Evolutionary conservation across 1,140 invertebrate genomes (phyloP).

Genomic region (Calliphora vicina): DNA sequence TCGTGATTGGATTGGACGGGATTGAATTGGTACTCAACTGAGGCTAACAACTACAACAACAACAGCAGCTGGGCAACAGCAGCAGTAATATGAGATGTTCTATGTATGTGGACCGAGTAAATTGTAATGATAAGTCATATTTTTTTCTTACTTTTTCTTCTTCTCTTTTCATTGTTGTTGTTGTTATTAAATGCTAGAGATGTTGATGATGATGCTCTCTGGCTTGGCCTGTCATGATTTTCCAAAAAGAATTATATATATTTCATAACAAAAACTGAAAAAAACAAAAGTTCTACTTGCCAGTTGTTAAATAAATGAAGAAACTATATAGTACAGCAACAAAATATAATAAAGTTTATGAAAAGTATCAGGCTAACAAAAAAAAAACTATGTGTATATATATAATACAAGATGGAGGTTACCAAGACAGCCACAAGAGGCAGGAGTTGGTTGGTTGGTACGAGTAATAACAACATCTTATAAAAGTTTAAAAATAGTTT

Average conservation of each 20-base stretch:
- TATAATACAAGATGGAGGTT: background rate
- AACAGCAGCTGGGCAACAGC: too few relatives aligned
- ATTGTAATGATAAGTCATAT: conserved; percentile 34
- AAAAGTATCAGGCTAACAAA: conserved; percentile 21
- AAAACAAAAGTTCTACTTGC: background rate
- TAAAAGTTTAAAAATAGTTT: conserved; percentile 21
- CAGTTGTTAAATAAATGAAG: conserved; percentile 14
- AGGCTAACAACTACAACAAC: background rate
- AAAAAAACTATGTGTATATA: background rate
- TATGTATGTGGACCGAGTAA: conserved; percentile 13
- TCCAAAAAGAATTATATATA: background rate
- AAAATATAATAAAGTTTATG: background rate
- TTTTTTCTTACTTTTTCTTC: background rate
- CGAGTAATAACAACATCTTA: conserved; percentile 6
- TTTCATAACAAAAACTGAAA: background rate
- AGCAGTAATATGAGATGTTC: background rate
- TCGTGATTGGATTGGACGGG: background rate
- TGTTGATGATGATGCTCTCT: conserved; percentile 19
- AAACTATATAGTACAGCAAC: background rate
- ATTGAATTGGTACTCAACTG: background rate
- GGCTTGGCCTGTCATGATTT: conserved; percentile 21
- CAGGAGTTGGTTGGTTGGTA: background rate
- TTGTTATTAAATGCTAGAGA: background rate
- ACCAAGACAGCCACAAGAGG: conserved; percentile 5
- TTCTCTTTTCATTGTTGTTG: too few relatives aligned